phyloP scores from a whole-genome alignment of 2,888 invertebrate genomes.

The Noctua pronuba region DNA sequence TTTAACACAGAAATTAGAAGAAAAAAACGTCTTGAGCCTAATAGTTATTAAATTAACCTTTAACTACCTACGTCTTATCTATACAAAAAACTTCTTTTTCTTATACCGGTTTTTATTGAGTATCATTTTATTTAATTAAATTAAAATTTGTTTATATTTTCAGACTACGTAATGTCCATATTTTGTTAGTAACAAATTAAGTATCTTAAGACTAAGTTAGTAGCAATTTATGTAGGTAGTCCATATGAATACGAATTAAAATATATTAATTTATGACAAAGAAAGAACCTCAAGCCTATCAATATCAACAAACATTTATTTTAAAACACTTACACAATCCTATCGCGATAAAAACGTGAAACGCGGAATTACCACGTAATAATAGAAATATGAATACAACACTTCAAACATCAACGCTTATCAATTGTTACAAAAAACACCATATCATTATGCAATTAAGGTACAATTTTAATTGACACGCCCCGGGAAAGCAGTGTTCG shows the following conservation, averaged over 20 bases:
- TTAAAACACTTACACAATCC: constrained; percentile 52
- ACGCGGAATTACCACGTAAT: constrained; percentile 59
- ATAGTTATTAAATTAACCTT: not conserved
- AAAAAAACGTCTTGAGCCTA: not conserved
- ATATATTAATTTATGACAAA: too few species aligned
- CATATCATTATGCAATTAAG: constrained; percentile 50
- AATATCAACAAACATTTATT: constrained; percentile 47
- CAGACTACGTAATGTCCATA: too few species aligned
- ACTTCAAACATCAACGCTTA: constrained; percentile 28
- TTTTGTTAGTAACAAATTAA: too few species aligned
- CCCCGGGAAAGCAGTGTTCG: constrained; percentile 68
- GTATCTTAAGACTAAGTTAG: too few species aligned
- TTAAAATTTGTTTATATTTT: too few species aligned
- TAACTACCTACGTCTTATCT: not conserved
- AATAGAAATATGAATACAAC: constrained; percentile 59
- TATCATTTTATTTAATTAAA: not conserved
- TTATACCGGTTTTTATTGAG: not conserved
- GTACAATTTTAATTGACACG: constrained; percentile 60
- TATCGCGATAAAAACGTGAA: constrained; percentile 62
- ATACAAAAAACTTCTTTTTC: not conserved
- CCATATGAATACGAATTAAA: too few species aligned
- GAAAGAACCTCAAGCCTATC: constrained; percentile 25
- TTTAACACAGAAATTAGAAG: not conserved
- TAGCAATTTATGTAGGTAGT: too few species aligned
- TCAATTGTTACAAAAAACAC: constrained; percentile 42